These are phyloP conservation scores for Lota lota DNA, from an alignment of 2,113 vertebrate species.

Conservation along the genomic window DNA sequence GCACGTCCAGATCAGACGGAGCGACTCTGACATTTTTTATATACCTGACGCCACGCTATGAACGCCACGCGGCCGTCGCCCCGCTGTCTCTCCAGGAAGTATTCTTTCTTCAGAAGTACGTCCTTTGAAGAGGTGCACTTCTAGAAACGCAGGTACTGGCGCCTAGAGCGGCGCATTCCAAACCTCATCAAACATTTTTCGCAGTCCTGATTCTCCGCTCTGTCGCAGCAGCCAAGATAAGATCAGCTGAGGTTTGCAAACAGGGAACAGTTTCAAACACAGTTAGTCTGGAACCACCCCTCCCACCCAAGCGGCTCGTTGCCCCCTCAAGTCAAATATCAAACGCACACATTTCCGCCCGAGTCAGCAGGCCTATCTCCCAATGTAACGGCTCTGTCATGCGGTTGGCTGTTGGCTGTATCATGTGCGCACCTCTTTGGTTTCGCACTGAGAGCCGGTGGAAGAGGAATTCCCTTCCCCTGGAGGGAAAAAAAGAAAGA, in stretches of 20 bases:
- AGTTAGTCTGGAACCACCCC: slow-evolving; percentile 40
- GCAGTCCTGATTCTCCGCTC: slow-evolving; percentile 75
- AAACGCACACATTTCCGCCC: slow-evolving; percentile 46
- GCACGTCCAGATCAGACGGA: neutral
- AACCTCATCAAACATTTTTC: slow-evolving; percentile 73
- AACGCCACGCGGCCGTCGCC: slow-evolving; percentile 24
- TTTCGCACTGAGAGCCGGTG: slow-evolving; percentile 6
- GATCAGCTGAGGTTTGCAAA: slow-evolving; percentile 70
- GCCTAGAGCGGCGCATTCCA: slow-evolving; percentile 79
- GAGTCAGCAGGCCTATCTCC: slow-evolving; percentile 18
- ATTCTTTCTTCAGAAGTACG: slow-evolving; percentile 35
- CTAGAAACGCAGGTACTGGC: slow-evolving; percentile 72
- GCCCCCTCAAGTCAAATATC: slow-evolving; percentile 52
- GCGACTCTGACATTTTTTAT: slow-evolving; percentile 5
- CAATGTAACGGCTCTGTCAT: slow-evolving; percentile 21
- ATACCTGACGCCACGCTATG: slow-evolving; percentile 21
- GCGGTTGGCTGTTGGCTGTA: slow-evolving; percentile 9
- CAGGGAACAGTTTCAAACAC: slow-evolving; percentile 59
- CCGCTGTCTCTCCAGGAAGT: slow-evolving; percentile 24
- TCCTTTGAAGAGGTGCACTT: slow-evolving; percentile 44
- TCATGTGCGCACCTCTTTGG: neutral
- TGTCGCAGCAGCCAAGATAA: slow-evolving; percentile 79
- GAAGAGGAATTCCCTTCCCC: neutral
- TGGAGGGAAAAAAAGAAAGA: slow-evolving; percentile 1
- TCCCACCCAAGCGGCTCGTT: slow-evolving; percentile 9